Base-by-base conservation (phyloP, 2,113 vertebrate genomes). In the Notarius quadriscutis region DNA sequence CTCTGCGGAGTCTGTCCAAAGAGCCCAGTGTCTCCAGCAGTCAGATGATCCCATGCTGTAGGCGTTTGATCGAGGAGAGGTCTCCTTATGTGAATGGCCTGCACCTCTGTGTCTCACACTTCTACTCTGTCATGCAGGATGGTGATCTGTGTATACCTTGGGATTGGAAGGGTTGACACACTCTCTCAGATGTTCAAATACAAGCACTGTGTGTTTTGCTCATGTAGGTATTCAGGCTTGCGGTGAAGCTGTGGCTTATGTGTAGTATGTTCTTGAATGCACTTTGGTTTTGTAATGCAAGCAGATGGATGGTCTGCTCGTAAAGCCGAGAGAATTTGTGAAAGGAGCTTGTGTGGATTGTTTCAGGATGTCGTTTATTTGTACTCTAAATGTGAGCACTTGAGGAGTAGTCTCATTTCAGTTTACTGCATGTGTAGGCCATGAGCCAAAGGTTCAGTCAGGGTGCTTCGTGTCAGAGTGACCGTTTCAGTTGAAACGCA, bases 121-220 rank as follows among this genome's bases (percentile, higher is more conserved):
- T 98, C 91, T 99, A 98, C 93, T 97, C 98, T 0, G 97, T 99
- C 55, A 95, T 97, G 94, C 97, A 99, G 91, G 98, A 99, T 4
- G 98, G 98, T 81, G 98, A 99, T 90, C 92, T 99, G 4, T 99
- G 97, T 89, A 96, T 99, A 85, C 98, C 98, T 58, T 99, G 98
- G 98, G 96, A 99, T 90, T 99, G 97, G 97, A 97, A 97, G 91
- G 93, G 91, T 88, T 97, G 94, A 96, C 30, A 96, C 53, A 60
- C 2, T 48, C 30, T n/a, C 15, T n/a, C 10, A 14, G 48, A 9
- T 53, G 30, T 12, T 41, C 17, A 74, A 30, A n/a, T 53, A 51
- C 55, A 27, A 62, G 27, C 62, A 30, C 50, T 53, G n/a, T 67
- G 78, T 55, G 14, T 79, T 79, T 9, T 57, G 50, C 25, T 57